Evolutionary conservation across 92 coral and sea anemone species (phyloP).

Genomic region (Zoanthus sociatus): DNA sequence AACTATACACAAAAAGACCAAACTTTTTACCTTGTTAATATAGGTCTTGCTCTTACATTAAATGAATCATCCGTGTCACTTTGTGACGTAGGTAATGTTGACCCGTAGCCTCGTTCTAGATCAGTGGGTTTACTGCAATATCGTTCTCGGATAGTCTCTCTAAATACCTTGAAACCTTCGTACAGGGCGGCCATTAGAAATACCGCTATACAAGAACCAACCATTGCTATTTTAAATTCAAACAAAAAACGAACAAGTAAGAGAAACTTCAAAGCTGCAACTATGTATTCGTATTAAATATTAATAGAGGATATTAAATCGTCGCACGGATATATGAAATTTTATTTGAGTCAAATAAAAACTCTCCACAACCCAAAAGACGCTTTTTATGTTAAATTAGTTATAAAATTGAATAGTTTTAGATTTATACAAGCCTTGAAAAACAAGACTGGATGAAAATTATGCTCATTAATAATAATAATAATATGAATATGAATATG

Average conservation of each 20-base stretch:
- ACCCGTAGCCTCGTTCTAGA: constrained; percentile 37
- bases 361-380: no score
- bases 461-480: no score
- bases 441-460: no score
- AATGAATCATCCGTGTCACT: constrained; percentile 29
- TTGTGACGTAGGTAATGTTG: constrained; percentile 10
- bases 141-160: constrained; percentile 47
- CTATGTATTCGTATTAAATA: no score
- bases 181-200: constrained; percentile 60
- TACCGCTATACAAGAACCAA: constrained; percentile 65
- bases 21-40: background rate
- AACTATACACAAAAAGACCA: background rate
- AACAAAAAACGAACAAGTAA: background rate
- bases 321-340: no score
- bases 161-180: constrained; percentile 67
- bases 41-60: background rate
- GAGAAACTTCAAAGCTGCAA: background rate
- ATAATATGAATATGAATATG: no score
- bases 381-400: no score
- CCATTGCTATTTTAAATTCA: constrained; percentile 39
- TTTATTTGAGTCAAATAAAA: no score
- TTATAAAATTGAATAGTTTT: no score
- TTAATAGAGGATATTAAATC: no score
- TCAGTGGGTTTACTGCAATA: background rate
- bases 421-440: no score